These are phyloP conservation scores for Saguinus midas DNA, from an alignment of 2,113 vertebrate genomes.

Conservation along the genomic window DNA sequence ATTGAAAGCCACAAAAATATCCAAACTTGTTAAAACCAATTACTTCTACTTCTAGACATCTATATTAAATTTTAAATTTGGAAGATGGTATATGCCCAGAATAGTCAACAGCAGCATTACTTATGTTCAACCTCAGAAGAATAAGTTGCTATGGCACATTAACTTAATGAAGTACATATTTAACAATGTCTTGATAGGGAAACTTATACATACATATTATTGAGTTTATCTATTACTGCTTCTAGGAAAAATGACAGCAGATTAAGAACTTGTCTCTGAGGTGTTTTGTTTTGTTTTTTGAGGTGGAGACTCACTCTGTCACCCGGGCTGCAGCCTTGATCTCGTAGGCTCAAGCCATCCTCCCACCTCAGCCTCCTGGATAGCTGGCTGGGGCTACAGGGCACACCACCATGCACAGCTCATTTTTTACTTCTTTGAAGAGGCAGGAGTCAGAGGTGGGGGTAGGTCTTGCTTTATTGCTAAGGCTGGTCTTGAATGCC, in stretches of 20 bases:
- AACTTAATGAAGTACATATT: not conserved
- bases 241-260: accelerated
- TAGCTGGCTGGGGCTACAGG: too few species aligned
- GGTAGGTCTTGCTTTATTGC: too few species aligned
- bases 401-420: too few species aligned
- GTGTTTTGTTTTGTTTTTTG: too few species aligned
- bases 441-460: too few species aligned
- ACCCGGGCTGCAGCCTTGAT: too few species aligned
- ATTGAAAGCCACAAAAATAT: not conserved
- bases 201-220: accelerated
- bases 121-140: not conserved
- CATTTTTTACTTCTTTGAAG: too few species aligned
- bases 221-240: not conserved
- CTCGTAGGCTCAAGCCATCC: too few species aligned
- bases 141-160: not conserved
- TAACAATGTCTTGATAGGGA: accelerated
- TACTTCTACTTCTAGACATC: not conserved
- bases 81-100: not conserved
- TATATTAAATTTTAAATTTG: not conserved
- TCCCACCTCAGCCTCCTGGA: too few species aligned
- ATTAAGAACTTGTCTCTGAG: not conserved
- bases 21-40: not conserved
- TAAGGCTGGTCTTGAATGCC: too few species aligned
- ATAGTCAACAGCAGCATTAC: not conserved
- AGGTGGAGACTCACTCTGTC: too few species aligned